Base-by-base conservation (phyloP, 1,140 invertebrate species). In the Drosophila navojoa region DNA sequence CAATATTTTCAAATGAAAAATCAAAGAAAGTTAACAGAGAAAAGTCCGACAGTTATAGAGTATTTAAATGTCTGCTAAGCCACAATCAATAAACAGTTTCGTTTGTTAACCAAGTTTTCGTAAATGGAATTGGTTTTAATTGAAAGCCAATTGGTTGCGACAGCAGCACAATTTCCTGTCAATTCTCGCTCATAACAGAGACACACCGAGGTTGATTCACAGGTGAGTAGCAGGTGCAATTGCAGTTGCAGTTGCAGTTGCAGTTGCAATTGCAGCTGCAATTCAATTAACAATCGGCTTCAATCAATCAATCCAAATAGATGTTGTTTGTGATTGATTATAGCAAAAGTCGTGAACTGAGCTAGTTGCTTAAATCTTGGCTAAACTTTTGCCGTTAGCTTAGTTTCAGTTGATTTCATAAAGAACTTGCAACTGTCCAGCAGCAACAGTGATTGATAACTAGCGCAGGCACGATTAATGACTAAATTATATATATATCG, bases 211-310 rank as follows among this genome's bases (percentile, higher is more conserved):
- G 1, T 9, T 16, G 15, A 49, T 19, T 29, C 16, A 38, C 40
- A 63, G 52, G 45, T 53, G 66, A 38, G 66, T 60, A 22, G 49
- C 22, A 61, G 25, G 22, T 45, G 16, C 42, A 16, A 15, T 4
- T 19, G 42, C 42, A 16, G 42, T 4, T 45, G 42, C 42, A 44
- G 42, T 13, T 5, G 15, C 42, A 16, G 15, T 16, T 16, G 15
- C 42, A 16, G 15, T 6, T 16, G 42, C 42, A 16, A 15, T 38
- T 55, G 53, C 49, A 32, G 40, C 19, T 60, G 35, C 53, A 82
- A 82, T 84, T 82, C 84, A 86, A 86, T 86, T 86, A 89, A 89
- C 71, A 64, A 49, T 13, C 60, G 54, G 57, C 84, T 64, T 87
- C 82, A 72, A 73, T 85, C 77, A 71, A 45, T 81, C 75, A 53